Evolutionary conservation across 2,797 vertebrate species (phyloP).

Genomic region (Argyrosomus regius): DNA sequence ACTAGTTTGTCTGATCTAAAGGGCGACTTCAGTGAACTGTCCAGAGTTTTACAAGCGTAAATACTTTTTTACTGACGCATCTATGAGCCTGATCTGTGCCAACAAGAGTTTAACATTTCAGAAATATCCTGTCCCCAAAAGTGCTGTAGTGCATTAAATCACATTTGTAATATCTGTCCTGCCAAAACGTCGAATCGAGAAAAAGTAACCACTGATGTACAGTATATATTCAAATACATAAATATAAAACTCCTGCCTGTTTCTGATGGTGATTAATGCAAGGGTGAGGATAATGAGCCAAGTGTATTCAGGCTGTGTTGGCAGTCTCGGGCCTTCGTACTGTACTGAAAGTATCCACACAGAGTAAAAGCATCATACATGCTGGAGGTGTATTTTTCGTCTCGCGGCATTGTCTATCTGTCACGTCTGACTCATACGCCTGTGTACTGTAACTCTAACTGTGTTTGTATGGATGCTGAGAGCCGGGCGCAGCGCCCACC

Average conservation of each 20-base stretch:
- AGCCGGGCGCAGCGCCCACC: constrained; percentile 44
- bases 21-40: neutral
- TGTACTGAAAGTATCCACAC: constrained; percentile 22
- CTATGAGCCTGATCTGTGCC: neutral
- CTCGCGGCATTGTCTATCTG: constrained; percentile 37
- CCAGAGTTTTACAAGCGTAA: neutral
- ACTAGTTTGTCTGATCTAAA: constrained; percentile 8
- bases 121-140: neutral
- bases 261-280: constrained; percentile 1
- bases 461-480: constrained; percentile 49
- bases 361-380: constrained; percentile 26
- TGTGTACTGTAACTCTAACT: constrained; percentile 53
- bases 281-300: constrained; percentile 15
- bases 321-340: neutral
- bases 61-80: constrained; percentile 2
- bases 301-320: constrained; percentile 21
- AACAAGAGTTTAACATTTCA: constrained; percentile 7
- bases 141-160: constrained; percentile 14
- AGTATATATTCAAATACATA: neutral
- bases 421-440: constrained; percentile 64
- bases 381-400: constrained; percentile 43
- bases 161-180: constrained; percentile 1
- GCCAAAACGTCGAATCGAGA: constrained; percentile 11
- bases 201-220: neutral
- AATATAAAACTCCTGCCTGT: neutral